Conservation (phyloP, 2,113 vertebrate species). For the Eubucco bourcierii region DNA sequence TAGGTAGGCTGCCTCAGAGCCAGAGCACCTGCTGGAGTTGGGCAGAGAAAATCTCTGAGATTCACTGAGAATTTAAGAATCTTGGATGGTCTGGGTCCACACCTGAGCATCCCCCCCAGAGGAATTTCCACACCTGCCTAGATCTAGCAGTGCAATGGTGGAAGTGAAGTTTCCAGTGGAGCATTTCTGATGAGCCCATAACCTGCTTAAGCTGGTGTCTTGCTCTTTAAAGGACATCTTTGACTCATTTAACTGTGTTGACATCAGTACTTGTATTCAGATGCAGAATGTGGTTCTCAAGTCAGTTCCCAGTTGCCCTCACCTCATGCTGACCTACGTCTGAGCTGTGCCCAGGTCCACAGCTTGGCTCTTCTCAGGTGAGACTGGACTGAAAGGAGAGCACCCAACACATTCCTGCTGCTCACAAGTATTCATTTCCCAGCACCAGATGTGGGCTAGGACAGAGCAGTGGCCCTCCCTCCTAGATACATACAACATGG, state of each 20-base stretch:
- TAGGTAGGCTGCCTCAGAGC: background rate
- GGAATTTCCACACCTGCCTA: background rate
- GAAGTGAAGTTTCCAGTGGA: background rate
- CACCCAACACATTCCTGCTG: background rate
- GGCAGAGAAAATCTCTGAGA: background rate
- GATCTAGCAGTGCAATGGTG: background rate
- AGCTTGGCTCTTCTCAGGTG: background rate
- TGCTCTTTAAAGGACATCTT: background rate
- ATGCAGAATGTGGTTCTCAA: background rate
- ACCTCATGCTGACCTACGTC: background rate
- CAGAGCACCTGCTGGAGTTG: background rate
- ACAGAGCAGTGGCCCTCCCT: background rate
- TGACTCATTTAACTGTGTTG: fast-evolving
- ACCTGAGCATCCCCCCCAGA: background rate
- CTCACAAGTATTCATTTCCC: background rate
- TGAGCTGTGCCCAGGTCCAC: background rate
- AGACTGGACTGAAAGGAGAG: background rate
- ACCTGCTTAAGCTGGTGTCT: background rate
- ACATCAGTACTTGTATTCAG: background rate
- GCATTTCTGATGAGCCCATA: background rate
- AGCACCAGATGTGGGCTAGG: background rate
- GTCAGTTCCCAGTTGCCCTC: background rate
- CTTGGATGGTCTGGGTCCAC: background rate
- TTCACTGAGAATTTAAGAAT: background rate
- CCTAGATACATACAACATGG: background rate